Evolutionary conservation across 2,797 vertebrate species (phyloP).

Genomic region (Poliocrania exsul): DNA sequence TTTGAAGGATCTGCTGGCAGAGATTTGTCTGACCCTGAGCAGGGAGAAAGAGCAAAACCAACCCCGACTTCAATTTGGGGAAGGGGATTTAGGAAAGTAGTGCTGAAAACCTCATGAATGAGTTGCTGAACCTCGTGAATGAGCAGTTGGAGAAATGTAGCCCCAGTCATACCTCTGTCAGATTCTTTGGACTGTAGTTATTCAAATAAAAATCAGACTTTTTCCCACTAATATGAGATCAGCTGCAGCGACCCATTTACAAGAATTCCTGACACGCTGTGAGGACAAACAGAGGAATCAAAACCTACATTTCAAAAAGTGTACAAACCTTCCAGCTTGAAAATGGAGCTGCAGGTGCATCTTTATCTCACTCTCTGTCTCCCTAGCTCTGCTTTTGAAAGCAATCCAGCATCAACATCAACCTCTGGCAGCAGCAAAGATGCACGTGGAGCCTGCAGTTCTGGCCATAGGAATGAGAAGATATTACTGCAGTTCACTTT

Average conservation of each 20-base stretch:
- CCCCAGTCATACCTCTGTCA: background rate
- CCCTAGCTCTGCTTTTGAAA: background rate
- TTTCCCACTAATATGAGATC: background rate
- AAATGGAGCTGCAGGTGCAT: background rate
- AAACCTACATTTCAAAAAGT: background rate
- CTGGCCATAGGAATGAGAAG: background rate
- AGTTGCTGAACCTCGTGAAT: background rate
- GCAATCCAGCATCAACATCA: background rate
- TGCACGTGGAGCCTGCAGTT: background rate
- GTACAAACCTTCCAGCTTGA: background rate
- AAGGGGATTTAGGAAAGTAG: background rate
- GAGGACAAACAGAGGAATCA: background rate
- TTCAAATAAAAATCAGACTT: background rate
- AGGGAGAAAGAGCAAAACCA: background rate
- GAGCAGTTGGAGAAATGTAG: rapidly evolving
- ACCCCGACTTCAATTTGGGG: background rate
- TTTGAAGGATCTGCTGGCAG: background rate
- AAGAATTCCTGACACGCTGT: background rate
- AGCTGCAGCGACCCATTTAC: background rate
- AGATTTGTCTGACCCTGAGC: background rate
- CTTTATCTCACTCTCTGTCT: background rate
- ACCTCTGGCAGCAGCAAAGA: background rate
- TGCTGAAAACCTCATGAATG: background rate
- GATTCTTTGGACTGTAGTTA: background rate
- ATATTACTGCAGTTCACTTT: background rate